A percentile compares a stretch with the other conserved stretches of the same genome.
These are phyloP conservation scores for Amiota mariae DNA, from an alignment of 2,888 invertebrate genomes.

Conservation along the genomic window DNA sequence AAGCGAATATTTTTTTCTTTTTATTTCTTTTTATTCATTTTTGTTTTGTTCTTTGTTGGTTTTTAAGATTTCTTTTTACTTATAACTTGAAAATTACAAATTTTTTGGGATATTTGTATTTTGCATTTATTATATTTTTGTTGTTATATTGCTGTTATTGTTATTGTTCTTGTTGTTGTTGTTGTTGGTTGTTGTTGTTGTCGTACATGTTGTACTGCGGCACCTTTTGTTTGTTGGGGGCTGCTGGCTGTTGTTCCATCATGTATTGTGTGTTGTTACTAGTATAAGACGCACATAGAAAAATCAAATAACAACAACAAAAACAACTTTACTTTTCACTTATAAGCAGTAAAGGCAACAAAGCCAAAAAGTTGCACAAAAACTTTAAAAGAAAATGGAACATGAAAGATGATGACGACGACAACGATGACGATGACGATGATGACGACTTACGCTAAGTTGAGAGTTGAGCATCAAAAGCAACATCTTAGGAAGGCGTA, in stretches of 20 bases:
- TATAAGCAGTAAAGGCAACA: slow-evolving; percentile 7
- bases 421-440: too few species aligned
- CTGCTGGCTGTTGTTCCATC: slow-evolving; percentile 35
- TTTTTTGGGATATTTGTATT: slow-evolving; percentile 9
- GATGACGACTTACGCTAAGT: too few species aligned
- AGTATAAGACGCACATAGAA: slow-evolving; percentile 49
- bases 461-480: too few species aligned
- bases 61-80: slow-evolving; percentile 20
- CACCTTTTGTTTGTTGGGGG: slow-evolving; percentile 15
- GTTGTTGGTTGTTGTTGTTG: too few species aligned
- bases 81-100: slow-evolving; percentile 25
- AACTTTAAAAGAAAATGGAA: too few species aligned
- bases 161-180: too few species aligned
- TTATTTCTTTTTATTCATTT: slow-evolving; percentile 3
- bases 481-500: too few species aligned
- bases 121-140: slow-evolving; percentile 1
- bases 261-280: slow-evolving; percentile 41
- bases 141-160: not conserved
- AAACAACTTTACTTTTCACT: slow-evolving; percentile 48
- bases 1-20: not conserved
- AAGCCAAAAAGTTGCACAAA: too few species aligned
- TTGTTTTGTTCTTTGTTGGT: not conserved
- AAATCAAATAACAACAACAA: slow-evolving; percentile 64
- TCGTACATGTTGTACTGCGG: slow-evolving; percentile 12
- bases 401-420: too few species aligned